Base-by-base conservation (phyloP, 2,797 vertebrate species). In the Euphonia xanthogaster region DNA sequence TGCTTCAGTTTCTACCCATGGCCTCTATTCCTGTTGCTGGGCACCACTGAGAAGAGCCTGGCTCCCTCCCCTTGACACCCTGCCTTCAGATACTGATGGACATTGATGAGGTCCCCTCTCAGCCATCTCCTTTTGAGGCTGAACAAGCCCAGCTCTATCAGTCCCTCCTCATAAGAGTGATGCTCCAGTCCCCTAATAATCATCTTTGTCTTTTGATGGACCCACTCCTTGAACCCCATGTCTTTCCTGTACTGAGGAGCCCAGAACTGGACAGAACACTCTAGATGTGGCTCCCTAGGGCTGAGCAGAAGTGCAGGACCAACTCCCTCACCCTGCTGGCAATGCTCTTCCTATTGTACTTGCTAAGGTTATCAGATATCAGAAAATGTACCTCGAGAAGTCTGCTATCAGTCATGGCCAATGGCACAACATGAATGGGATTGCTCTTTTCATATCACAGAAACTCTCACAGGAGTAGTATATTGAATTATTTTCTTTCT, bases 21-120 rank as follows among this genome's bases (percentile, higher is more conserved):
- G 35, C 12, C 35, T 51, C 15, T 68, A 39, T 2, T 68, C 35
- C 27, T 31, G 1, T 31, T 30, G 20, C 47, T 20, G 4, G 72
- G 4, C 3, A 40, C 11, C 5, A 7, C 7, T 14, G 50, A 61
- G 47, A n/a, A 53, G 5, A 61, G 48, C 30, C 63, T 47, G 21
- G 48, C 0, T 1, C 1, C 23, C 23, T 14, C 18, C 14, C 35
- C 30, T 47, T 24, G 55, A 5, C 8, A 47, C 2, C 6, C 3
- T 61, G 14, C 33, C 23, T 33, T 76, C 30, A 47, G 30, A 18
- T 10, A 40, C 33, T 40, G 14, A 28, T 0, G 19, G 13, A 22
- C 14, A 47, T 9, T 33, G 25, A 8, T 30, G 47, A 53, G 14
- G 7, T 16, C 3, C 1, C 8, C 4, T 61, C 54, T 51, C 39